Evolutionary conservation across 2,888 invertebrate genomes (phyloP).

Genomic region (Ceriagrion tenellum): DNA sequence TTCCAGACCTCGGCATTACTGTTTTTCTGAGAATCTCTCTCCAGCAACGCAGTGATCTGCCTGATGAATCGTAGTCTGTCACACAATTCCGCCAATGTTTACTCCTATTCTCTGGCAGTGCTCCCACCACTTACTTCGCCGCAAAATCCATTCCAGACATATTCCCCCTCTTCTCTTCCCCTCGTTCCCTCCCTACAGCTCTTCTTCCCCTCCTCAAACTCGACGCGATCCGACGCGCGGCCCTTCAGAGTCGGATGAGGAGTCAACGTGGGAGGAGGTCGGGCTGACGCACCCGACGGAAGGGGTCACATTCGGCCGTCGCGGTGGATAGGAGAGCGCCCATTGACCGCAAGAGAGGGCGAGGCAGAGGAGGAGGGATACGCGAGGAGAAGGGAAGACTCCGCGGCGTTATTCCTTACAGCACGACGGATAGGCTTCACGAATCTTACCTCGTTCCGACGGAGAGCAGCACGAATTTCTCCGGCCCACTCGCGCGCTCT

Average conservation of each 20-base stretch:
- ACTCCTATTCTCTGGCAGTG: too few species aligned
- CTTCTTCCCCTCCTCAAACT: neutral
- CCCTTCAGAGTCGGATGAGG: neutral
- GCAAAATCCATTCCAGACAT: neutral
- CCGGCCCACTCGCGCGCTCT: neutral
- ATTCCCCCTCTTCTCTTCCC: neutral
- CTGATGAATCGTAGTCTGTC: too few species aligned
- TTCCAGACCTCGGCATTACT: too few species aligned
- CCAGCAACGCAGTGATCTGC: too few species aligned
- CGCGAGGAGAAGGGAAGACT: neutral
- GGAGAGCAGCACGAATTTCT: too few species aligned
- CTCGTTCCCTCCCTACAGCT: neutral
- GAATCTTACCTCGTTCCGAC: neutral
- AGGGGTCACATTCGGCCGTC: neutral
- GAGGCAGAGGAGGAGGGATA: neutral
- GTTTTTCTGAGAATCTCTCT: too few species aligned
- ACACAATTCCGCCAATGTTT: too few species aligned
- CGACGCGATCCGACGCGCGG: neutral
- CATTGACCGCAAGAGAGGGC: neutral
- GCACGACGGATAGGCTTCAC: neutral
- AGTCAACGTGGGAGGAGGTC: neutral
- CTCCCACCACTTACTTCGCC: too few species aligned
- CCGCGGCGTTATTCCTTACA: neutral
- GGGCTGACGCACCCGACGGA: neutral
- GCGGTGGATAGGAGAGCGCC: too few species aligned